A percentile compares a stretch with the other conserved stretches of the same genome.
Evolutionary conservation across 2,888 invertebrate species (phyloP).

Genomic region (Eremobia ochroleuca): DNA sequence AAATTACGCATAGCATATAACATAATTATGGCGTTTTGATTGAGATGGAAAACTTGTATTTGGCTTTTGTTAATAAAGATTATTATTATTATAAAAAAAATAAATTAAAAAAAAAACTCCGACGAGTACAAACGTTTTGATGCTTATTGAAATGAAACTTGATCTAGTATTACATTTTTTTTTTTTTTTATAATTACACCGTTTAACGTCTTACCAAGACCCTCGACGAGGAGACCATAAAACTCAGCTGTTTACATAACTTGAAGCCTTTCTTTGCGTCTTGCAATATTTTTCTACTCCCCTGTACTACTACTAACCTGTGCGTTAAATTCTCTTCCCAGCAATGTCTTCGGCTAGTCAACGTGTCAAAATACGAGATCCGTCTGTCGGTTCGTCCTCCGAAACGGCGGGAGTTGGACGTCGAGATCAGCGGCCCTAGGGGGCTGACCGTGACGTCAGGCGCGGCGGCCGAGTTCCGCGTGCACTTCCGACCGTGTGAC

Average conservation of each 20-base stretch:
- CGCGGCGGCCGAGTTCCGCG: slow-evolving; percentile 73
- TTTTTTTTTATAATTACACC: background rate
- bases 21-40: too few species aligned
- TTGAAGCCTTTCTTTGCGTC: background rate
- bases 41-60: too few species aligned
- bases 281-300: background rate
- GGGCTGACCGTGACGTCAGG: slow-evolving; percentile 80
- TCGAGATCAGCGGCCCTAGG: slow-evolving; percentile 74
- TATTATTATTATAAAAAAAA: too few species aligned
- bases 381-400: slow-evolving; percentile 81
- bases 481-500: slow-evolving; percentile 77
- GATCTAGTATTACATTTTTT: background rate
- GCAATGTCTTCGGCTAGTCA: slow-evolving; percentile 79
- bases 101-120: too few species aligned
- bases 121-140: background rate
- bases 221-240: background rate
- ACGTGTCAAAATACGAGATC: slow-evolving; percentile 79
- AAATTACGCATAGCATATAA: too few species aligned
- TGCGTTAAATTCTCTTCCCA: slow-evolving; percentile 45
- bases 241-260: background rate
- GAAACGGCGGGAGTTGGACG: slow-evolving; percentile 71
- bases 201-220: background rate
- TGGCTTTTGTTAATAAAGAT: too few species aligned
- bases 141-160: background rate
- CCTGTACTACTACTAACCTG: too few species aligned